phyloP scores from a whole-genome alignment of 2,797 vertebrate species.

The Ctenosaura bakeri region DNA sequence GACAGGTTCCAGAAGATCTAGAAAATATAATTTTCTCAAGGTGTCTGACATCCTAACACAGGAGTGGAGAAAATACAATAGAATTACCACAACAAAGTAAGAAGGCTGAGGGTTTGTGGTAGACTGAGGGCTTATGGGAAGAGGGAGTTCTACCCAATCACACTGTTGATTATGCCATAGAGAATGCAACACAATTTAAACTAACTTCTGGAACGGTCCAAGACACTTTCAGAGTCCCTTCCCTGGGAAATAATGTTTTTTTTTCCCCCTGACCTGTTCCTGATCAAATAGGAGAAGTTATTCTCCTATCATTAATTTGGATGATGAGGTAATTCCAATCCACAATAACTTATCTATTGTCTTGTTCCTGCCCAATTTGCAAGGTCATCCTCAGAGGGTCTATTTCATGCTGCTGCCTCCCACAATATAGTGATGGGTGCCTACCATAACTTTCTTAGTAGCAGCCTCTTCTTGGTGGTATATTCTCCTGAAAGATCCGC shows the following conservation, averaged over 20 bases:
- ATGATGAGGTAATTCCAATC: slow-evolving; percentile 14
- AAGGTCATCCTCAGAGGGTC: too few species aligned
- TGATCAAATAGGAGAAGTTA: background rate
- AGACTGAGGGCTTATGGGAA: background rate
- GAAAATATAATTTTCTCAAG: background rate
- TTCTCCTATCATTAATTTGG: background rate
- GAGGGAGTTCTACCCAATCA: background rate
- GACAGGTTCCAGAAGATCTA: background rate
- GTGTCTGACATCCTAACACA: background rate
- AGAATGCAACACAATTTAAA: background rate
- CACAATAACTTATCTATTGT: background rate
- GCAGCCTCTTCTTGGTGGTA: too few species aligned
- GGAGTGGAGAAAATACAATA: background rate
- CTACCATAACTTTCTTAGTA: too few species aligned
- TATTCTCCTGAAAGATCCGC: too few species aligned
- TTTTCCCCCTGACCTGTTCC: background rate
- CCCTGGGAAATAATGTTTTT: background rate
- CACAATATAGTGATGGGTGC: too few species aligned
- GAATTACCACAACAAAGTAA: background rate
- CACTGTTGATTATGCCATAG: background rate
- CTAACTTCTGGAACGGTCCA: background rate
- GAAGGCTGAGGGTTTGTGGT: background rate
- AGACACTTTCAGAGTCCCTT: background rate
- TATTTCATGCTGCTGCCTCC: too few species aligned
- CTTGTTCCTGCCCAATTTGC: too few species aligned